Conservation (phyloP, 2,113 vertebrate species). For the Erpornis zantholeuca region DNA sequence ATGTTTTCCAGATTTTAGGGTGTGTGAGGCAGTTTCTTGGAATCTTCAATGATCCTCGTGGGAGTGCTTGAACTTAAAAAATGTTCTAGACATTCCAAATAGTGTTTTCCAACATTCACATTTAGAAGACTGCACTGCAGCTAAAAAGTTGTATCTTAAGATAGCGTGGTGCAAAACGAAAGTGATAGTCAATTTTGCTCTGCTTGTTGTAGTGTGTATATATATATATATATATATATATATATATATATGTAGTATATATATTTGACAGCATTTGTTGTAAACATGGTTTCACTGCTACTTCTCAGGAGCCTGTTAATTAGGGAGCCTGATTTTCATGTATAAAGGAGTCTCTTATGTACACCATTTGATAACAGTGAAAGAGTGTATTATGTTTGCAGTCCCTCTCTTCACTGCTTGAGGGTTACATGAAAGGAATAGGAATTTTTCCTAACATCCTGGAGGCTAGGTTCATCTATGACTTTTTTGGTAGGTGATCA, state of each 20-base stretch:
- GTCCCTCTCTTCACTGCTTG: not conserved
- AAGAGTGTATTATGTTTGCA: not conserved
- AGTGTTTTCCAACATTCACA: not conserved
- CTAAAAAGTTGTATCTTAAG: not conserved
- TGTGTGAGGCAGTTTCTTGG: not conserved
- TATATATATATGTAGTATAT: not conserved
- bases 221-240: not conserved
- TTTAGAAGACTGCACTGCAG: not conserved
- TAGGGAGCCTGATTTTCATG: not conserved
- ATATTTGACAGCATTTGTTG: not conserved
- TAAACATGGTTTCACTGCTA: not conserved
- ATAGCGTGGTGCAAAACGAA: not conserved
- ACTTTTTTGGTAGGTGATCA: not conserved
- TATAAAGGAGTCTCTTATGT: not conserved
- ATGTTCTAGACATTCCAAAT: not conserved
- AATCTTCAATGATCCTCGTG: not conserved
- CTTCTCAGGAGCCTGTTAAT: not conserved
- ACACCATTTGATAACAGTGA: not conserved
- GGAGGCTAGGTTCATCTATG: not conserved
- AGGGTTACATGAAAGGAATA: not conserved
- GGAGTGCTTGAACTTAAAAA: not conserved
- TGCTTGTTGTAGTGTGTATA: not conserved
- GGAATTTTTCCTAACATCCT: not conserved
- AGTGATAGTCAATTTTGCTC: not conserved
- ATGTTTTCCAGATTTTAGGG: not conserved